Percentiles rank a stretch among this genome's conserved stretches.
Conservation (phyloP, 1,140 invertebrate genomes). For the Octopus bimaculoides region DNA sequence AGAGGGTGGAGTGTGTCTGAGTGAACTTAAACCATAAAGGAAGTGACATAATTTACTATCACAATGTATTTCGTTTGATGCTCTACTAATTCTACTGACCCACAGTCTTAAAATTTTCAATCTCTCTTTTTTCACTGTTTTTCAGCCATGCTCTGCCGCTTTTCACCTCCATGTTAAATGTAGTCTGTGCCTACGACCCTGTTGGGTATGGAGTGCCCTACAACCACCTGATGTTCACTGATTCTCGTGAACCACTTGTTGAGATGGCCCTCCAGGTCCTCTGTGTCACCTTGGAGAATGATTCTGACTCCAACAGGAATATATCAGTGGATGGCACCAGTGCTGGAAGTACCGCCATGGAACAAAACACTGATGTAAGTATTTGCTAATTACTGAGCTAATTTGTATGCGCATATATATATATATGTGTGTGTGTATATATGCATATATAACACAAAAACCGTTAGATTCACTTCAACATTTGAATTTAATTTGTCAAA, state of each 20-base stretch:
- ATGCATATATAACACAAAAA: background rate
- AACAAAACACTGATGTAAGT: conserved; percentile 42
- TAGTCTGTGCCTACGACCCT: conserved; percentile 96
- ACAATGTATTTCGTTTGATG: too few species aligned
- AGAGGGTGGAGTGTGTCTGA: too few species aligned
- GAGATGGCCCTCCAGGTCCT: conserved; percentile 90
- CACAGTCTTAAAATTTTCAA: background rate
- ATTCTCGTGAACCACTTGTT: conserved; percentile 90
- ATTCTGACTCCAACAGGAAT: conserved; percentile 41
- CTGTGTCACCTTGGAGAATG: conserved; percentile 93
- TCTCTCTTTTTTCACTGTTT: background rate
- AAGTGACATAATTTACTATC: too few species aligned
- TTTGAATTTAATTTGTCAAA: too few species aligned
- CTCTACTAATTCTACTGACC: too few species aligned
- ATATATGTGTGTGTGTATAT: background rate
- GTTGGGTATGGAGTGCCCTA: conserved; percentile 96
- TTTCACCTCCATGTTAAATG: conserved; percentile 96
- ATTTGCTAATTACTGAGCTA: background rate
- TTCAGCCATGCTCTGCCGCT: conserved; percentile 86
- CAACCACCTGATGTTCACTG: conserved; percentile 95
- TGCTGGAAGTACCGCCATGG: conserved; percentile 47
- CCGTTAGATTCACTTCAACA: too few species aligned
- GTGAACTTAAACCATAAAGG: too few species aligned
- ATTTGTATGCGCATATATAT: background rate
- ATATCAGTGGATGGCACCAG: conserved; percentile 50